These are phyloP conservation scores for Dipodomys merriami DNA, from an alignment of 2,113 vertebrate genomes.

Conservation along the genomic window DNA sequence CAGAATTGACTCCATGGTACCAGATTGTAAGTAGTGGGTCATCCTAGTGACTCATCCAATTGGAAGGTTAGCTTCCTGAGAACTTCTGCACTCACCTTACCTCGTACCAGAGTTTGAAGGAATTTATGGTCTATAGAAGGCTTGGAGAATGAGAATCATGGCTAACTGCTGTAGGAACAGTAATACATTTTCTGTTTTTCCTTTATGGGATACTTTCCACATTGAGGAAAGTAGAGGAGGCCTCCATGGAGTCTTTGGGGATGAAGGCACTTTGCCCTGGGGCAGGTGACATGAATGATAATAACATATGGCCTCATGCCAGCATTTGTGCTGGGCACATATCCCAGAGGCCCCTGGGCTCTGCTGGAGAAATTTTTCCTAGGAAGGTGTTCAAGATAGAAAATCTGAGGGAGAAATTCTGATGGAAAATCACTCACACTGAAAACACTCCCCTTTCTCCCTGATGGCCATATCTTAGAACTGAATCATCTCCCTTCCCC, in stretches of 20 bases:
- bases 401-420: not conserved
- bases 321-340: not conserved
- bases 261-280: not conserved
- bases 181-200: not conserved
- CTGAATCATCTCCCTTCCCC: too few species aligned
- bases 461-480: too few species aligned
- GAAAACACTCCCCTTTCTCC: not conserved
- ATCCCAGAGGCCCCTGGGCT: not conserved
- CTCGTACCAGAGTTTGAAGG: not conserved
- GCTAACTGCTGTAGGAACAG: not conserved
- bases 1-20: not conserved
- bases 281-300: not conserved
- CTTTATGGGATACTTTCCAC: not conserved
- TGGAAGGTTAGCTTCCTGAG: not conserved
- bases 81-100: too few species aligned
- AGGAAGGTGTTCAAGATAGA: not conserved
- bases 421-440: too few species aligned
- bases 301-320: not conserved
- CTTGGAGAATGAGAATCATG: not conserved
- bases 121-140: slow-evolving; percentile 16
- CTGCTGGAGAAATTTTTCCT: not conserved
- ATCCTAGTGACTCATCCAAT: not conserved
- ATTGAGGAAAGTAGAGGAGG: not conserved
- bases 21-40: not conserved
- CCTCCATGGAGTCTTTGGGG: not conserved